Evolutionary conservation across 2,888 invertebrate genomes (phyloP).

Genomic region (Tridacna gigas): DNA sequence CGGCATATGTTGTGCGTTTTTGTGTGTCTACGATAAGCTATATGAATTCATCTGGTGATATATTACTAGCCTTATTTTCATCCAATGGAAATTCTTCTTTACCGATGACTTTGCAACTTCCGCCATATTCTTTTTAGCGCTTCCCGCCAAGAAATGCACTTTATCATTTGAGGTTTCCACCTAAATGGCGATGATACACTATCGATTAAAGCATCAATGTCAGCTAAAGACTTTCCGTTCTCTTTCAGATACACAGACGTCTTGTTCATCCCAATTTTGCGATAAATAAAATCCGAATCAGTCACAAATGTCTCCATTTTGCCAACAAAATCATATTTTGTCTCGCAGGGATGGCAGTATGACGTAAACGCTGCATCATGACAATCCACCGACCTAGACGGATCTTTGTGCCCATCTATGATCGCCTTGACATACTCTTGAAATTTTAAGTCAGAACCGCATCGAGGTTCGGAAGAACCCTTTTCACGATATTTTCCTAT

Average conservation of each 20-base stretch:
- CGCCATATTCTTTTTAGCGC: conserved; percentile 59
- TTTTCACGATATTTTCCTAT: conserved; percentile 30
- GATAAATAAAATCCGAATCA: conserved; percentile 54
- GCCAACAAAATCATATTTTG: conserved; percentile 66
- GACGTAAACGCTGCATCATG: conserved; percentile 66
- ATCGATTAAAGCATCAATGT: conserved; percentile 58
- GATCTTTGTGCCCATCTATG: conserved; percentile 42
- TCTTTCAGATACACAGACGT: conserved; percentile 26
- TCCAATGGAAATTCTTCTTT: conserved; percentile 51
- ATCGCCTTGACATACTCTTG: conserved; percentile 68
- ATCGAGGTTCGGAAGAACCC: conserved; percentile 28
- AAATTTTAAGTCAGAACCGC: conserved; percentile 69
- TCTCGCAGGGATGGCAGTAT: conserved; percentile 64
- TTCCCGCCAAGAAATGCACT: conserved; percentile 54
- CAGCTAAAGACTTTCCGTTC: conserved; percentile 38
- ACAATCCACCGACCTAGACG: conserved; percentile 46
- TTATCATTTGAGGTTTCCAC: conserved; percentile 43
- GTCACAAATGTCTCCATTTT: conserved; percentile 68
- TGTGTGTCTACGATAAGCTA: conserved; percentile 45
- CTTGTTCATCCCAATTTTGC: conserved; percentile 39
- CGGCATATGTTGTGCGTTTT: conserved; percentile 28
- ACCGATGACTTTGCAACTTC: conserved; percentile 61
- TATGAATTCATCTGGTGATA: conserved; percentile 48
- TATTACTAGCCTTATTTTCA: conserved; percentile 35
- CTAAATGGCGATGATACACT: conserved; percentile 50